These are phyloP conservation scores for Drosophila obscura DNA, from an alignment of 1,140 invertebrate species.

Conservation along the genomic window DNA sequence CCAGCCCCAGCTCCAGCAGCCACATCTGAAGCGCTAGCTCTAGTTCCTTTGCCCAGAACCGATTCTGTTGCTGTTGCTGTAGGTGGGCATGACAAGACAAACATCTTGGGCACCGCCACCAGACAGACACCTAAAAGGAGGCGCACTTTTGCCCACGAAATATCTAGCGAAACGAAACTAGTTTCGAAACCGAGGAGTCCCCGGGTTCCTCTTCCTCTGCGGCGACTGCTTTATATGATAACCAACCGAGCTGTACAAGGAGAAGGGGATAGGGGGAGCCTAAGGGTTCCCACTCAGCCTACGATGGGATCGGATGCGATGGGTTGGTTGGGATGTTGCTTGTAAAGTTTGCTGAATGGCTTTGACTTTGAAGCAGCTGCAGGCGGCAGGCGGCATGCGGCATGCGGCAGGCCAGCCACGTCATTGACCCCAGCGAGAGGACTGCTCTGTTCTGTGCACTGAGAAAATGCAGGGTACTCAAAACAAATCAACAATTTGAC, in stretches of 20 bases:
- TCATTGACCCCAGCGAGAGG: slow-evolving; percentile 62
- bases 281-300: slow-evolving; percentile 22
- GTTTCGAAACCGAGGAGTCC: slow-evolving; percentile 36
- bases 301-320: slow-evolving; percentile 3
- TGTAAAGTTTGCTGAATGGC: slow-evolving; percentile 62
- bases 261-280: slow-evolving; percentile 28
- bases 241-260: slow-evolving; percentile 29
- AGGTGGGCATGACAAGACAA: slow-evolving; percentile 66
- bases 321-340: slow-evolving; percentile 27
- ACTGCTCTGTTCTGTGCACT: slow-evolving; percentile 4
- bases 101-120: slow-evolving; percentile 32
- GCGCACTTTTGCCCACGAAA: slow-evolving; percentile 50
- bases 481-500: not conserved
- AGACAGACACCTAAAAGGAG: slow-evolving; percentile 45
- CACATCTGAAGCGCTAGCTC: too few species aligned
- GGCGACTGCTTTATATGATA: slow-evolving; percentile 43
- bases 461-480: slow-evolving; percentile 6
- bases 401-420: slow-evolving; percentile 45
- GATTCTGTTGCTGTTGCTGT: slow-evolving; percentile 30
- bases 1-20: too few species aligned
- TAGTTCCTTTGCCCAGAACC: slow-evolving; percentile 3
- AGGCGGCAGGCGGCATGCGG: slow-evolving; percentile 46
- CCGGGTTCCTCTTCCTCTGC: too few species aligned
- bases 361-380: slow-evolving; percentile 63
- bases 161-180: slow-evolving; percentile 69